These are phyloP conservation scores for Habroteleia sp. DNA, from an alignment of 2,888 invertebrate species.

Conservation along the genomic window DNA sequence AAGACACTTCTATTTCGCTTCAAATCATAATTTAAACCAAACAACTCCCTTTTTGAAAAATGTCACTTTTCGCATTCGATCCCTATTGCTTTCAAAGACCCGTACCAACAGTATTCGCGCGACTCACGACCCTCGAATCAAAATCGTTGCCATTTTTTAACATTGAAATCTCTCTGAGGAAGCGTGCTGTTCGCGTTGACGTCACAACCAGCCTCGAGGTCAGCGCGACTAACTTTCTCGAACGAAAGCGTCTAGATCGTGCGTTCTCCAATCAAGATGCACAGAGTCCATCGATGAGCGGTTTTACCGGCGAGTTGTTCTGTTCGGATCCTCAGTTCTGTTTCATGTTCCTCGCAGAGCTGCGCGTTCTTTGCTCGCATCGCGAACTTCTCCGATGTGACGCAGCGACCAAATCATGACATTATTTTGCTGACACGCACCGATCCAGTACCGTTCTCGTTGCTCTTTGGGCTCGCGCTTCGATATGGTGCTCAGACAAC, in stretches of 20 bases:
- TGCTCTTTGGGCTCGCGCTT: conserved; percentile 2
- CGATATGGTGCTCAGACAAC: conserved; percentile 44
- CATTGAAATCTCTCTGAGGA: no score
- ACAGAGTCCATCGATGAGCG: conserved; percentile 35
- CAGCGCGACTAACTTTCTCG: conserved; percentile 53
- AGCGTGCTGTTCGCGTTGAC: conserved; percentile 19
- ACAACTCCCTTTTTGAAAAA: no score
- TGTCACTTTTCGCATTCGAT: no score
- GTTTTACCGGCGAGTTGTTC: conserved; percentile 47
- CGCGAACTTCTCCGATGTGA: not conserved
- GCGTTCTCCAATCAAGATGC: conserved; percentile 61
- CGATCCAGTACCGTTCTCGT: no score
- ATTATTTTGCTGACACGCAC: conserved; percentile 1
- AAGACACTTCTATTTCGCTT: no score
- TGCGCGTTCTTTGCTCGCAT: conserved; percentile 7
- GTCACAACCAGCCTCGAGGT: conserved; percentile 46
- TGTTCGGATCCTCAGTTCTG: conserved; percentile 44
- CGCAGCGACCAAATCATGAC: conserved; percentile 7
- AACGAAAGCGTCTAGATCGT: conserved; percentile 53
- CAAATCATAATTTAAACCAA: no score
- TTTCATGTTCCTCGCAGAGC: conserved; percentile 31
- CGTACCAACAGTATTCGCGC: no score
- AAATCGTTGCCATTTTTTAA: no score
- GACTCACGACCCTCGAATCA: no score
- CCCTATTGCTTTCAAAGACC: no score